Evolutionary conservation across 2,888 invertebrate species (phyloP), one percentile per base, ranked within the genome.

Genomic region (Lasioglossum oenotherae): DNA sequence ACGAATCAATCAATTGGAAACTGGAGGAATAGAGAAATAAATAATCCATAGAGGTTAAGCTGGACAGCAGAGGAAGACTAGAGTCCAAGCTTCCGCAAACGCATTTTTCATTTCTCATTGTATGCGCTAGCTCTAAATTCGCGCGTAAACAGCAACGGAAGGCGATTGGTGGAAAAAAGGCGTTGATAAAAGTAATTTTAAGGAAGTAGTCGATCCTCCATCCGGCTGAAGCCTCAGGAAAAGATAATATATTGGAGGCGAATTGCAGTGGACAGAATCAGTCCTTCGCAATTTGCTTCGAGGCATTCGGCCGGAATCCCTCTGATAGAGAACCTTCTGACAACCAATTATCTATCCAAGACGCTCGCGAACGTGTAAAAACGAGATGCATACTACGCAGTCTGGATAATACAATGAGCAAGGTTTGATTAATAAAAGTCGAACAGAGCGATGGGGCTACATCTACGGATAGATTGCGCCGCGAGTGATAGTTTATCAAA

Each of bases 181-280:
- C 82, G 86, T 87, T 87, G 90, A 89, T 89, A 87, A 89, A 92
- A 92, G 91, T 88, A 91, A 92, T 92, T 88, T 89, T 91, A 90
- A 91, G 89, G 88, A 89, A 84, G 90, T 69, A 78, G 86, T 73
- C 75, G 74, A 82, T 6, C 14, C 27, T 16, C 64, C 74, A 72
- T 64, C 69, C n/a, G 72, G 78, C 77, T 86, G 85, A 88, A 85
- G 78, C 82, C 84, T 77, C 84, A 72, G 87, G 79, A 86, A 81
- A 88, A 89, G 89, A 88, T 93, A 93, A 93, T 91, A 89, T 93
- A 93, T 93, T 93, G 93, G 38, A 91, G 87, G 90, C 88, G 89
- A 92, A 93, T 93, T 90, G 93, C 91, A 88, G 89, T 88, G 88
- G 93, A 93, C 93, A 93, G 93, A 92, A 89, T 89, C 91, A 91